Percentiles rank a stretch among this genome's conserved stretches.
These are phyloP conservation scores for Bombus waltoni DNA, from an alignment of 1,140 invertebrate genomes.

Conservation along the genomic window DNA sequence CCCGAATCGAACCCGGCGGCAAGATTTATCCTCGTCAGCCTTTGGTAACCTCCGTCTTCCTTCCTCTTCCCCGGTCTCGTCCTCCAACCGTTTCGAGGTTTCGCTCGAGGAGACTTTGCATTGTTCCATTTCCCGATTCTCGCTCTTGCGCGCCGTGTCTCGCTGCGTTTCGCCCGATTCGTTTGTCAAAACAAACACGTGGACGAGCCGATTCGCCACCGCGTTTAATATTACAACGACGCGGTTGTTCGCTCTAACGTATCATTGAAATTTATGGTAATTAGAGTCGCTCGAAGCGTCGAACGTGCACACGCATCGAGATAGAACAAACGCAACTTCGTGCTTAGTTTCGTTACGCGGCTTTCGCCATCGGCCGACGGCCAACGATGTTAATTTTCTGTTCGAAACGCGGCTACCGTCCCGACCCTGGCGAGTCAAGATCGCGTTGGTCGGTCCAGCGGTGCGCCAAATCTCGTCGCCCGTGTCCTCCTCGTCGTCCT, in stretches of 20 bases:
- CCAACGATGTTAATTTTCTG: not conserved
- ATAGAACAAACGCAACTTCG: not conserved
- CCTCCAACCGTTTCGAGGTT: not conserved
- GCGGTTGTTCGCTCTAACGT: slow-evolving; percentile 22
- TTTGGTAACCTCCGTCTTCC: not conserved
- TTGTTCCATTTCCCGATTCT: slow-evolving; percentile 16
- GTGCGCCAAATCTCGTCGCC: too few relatives aligned
- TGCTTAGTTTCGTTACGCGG: slow-evolving; percentile 11
- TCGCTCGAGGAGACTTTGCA: not conserved
- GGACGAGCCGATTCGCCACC: not conserved
- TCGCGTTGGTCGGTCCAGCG: too few relatives aligned
- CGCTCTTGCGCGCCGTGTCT: not conserved
- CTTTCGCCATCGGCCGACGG: not conserved
- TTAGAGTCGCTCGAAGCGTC: slow-evolving; percentile 15
- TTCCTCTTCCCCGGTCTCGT: not conserved
- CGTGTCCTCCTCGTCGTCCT: too few relatives aligned
- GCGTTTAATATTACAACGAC: slow-evolving; percentile 49
- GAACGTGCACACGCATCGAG: not conserved
- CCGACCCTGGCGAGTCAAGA: too few relatives aligned
- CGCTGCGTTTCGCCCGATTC: not conserved
- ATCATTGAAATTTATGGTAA: slow-evolving; percentile 64
- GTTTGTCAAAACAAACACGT: not conserved
- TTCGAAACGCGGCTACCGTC: too few relatives aligned
- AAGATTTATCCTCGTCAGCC: slow-evolving; percentile 56
- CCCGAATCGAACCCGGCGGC: not conserved